Conservation (phyloP, 2,113 vertebrate species). For the Neogale vison region DNA sequence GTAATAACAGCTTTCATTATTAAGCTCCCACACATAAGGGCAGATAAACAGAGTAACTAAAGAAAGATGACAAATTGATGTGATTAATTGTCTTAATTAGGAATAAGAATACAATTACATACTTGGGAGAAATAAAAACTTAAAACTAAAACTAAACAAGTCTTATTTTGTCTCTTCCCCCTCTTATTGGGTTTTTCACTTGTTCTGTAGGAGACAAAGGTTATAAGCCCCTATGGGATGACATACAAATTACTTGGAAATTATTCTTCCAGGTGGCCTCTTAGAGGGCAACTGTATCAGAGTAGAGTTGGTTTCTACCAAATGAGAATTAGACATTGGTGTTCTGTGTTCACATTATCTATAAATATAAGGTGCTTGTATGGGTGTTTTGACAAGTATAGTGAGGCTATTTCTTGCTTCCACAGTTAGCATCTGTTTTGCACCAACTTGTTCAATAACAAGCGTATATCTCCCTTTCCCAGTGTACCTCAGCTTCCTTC, state of each 20-base stretch:
- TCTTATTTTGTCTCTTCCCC: neutral
- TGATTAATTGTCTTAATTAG: constrained; percentile 7
- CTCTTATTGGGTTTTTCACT: neutral
- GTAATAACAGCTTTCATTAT: constrained; percentile 37
- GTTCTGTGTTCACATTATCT: neutral
- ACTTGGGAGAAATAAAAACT: neutral
- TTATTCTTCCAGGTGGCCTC: neutral
- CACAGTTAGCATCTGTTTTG: neutral
- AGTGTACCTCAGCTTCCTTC: neutral
- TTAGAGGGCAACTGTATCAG: neutral
- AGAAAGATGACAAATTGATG: constrained; percentile 38
- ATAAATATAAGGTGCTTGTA: neutral
- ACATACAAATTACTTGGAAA: neutral
- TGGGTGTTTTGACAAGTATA: neutral
- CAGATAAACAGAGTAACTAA: constrained; percentile 61
- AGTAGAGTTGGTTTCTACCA: neutral
- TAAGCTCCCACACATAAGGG: neutral
- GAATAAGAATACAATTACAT: neutral
- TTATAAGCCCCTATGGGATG: neutral
- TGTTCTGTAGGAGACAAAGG: neutral
- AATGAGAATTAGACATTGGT: neutral
- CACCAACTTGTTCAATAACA: neutral
- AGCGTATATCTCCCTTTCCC: neutral
- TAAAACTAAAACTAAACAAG: neutral
- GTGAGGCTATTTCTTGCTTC: neutral